Base-by-base conservation (phyloP, 1,140 invertebrate species). In the Caenorhabditis inopinata region DNA sequence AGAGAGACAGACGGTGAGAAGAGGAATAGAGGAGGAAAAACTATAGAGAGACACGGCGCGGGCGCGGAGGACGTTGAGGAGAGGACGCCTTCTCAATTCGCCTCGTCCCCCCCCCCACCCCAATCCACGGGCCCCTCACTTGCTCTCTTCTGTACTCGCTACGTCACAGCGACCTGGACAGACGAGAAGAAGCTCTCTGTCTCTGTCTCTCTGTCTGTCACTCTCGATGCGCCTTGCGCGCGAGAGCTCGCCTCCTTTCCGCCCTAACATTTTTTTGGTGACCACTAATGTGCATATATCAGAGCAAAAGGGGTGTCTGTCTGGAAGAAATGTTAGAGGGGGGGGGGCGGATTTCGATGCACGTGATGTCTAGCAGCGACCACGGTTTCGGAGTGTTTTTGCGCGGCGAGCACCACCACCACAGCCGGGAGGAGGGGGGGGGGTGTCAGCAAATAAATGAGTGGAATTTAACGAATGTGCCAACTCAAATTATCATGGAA, bases 111-210 rank as follows among this genome's bases (percentile, higher is more conserved):
- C 32, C 32, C 58, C 32, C 38, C 38, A 42, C 5, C 58, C n/a
- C n/a, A n/a, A n/a, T n/a, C n/a, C n/a, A n/a, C n/a, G n/a, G n/a
- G n/a, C n/a, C n/a, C n/a, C n/a, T 38, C 58, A 68, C 58, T 68
- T 68, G 58, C 58, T 68, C 58, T 68, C 58, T 68, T 68, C 58
- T 68, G 58, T 68, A 38, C 58, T 68, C 18, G 58, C 58, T 68
- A 68, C 58, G 58, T 68, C 58, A 68, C 58, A n/a, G 7, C 7
- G 27, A 62, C 38, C 14, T 14, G 38, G n/a, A 68, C n/a, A n/a
- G n/a, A 58, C 51, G 51, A 32, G 32, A 58, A 58, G 51, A n/a
- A n/a, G n/a, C n/a, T n/a, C n/a, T n/a, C n/a, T n/a, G n/a, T n/a
- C n/a, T n/a, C n/a, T n/a, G n/a, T n/a, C n/a, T n/a, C 51, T 58